phyloP scores from a whole-genome alignment of 2,888 invertebrate species.

The Apoda limacodes region DNA sequence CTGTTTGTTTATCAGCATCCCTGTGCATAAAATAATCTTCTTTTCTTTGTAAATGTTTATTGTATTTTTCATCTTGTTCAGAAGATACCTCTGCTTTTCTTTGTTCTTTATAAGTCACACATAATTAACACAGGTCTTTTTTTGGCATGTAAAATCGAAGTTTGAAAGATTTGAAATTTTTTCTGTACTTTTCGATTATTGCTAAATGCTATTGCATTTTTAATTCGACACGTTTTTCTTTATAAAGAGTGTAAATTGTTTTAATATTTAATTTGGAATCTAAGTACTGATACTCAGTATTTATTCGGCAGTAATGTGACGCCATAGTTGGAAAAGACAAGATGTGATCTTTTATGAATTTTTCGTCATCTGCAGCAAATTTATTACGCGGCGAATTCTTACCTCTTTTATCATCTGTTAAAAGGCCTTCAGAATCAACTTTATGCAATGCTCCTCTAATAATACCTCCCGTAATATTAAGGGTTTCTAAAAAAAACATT shows the following conservation, averaged over 20 bases:
- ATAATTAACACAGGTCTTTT: slow-evolving; percentile 25
- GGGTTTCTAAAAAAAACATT: too few relatives aligned
- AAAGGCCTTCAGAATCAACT: slow-evolving; percentile 10
- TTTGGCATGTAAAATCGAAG: slow-evolving; percentile 21
- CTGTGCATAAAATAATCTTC: slow-evolving; percentile 16
- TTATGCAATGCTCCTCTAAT: slow-evolving; percentile 20
- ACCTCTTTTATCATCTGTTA: slow-evolving; percentile 21
- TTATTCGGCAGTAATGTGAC: slow-evolving; percentile 21
- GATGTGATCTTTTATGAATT: slow-evolving; percentile 16
- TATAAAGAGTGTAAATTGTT: too few relatives aligned
- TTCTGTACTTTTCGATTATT: slow-evolving; percentile 3
- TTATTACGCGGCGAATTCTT: slow-evolving; percentile 15
- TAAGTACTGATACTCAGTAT: too few relatives aligned
- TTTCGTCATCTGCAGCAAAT: slow-evolving; percentile 7
- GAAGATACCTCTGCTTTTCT: too few relatives aligned
- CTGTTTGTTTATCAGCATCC: slow-evolving; percentile 24
- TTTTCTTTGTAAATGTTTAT: slow-evolving; percentile 1
- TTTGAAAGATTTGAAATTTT: slow-evolving; percentile 15
- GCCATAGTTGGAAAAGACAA: slow-evolving; percentile 22
- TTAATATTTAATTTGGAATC: too few relatives aligned
- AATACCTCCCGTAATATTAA: slow-evolving; percentile 19
- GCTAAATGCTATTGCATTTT: not conserved
- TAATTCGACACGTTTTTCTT: not conserved
- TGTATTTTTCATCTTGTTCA: too few relatives aligned
- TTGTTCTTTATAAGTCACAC: slow-evolving; percentile 18